Evolutionary conservation across 2,888 invertebrate genomes (phyloP).

Genomic region (Merodon equestris): DNA sequence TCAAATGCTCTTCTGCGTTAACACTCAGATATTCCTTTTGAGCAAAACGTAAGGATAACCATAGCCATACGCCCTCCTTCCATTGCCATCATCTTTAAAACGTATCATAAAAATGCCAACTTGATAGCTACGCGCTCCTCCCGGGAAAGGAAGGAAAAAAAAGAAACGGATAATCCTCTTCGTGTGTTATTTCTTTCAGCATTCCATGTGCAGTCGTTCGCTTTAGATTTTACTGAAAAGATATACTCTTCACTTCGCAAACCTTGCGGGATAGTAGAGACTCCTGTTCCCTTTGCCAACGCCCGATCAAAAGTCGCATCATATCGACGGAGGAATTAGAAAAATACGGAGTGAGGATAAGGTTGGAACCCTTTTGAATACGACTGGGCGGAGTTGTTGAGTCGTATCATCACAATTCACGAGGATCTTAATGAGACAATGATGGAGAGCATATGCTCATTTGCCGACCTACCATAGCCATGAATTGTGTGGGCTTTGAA

Average conservation of each 20-base stretch:
- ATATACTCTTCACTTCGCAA: slow-evolving; percentile 41
- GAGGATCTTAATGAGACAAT: slow-evolving; percentile 50
- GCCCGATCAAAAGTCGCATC: neutral
- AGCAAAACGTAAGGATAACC: neutral
- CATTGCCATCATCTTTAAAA: neutral
- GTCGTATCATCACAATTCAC: slow-evolving; percentile 42
- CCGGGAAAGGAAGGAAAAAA: neutral
- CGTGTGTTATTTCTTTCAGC: slow-evolving; percentile 2
- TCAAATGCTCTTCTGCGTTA: slow-evolving; percentile 27
- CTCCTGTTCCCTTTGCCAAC: neutral
- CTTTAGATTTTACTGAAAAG: slow-evolving; percentile 42
- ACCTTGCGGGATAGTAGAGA: slow-evolving; percentile 11
- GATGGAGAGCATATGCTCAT: slow-evolving; percentile 56
- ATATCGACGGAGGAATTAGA: slow-evolving; percentile 24
- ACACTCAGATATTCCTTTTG: slow-evolving; percentile 10
- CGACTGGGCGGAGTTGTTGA: slow-evolving; percentile 30
- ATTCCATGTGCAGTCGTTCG: slow-evolving; percentile 20
- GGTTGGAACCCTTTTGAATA: slow-evolving; percentile 10
- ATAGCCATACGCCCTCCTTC: neutral
- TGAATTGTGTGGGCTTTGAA: slow-evolving; percentile 19
- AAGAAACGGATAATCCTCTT: slow-evolving; percentile 6
- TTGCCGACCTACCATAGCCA: slow-evolving; percentile 39
- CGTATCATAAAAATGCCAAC: slow-evolving; percentile 1
- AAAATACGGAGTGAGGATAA: slow-evolving; percentile 1
- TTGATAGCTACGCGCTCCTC: neutral